A percentile compares a stretch with the other conserved stretches of the same genome.
Conservation (phyloP, 2,113 vertebrate species). For the Ginglymostoma cirratum region DNA sequence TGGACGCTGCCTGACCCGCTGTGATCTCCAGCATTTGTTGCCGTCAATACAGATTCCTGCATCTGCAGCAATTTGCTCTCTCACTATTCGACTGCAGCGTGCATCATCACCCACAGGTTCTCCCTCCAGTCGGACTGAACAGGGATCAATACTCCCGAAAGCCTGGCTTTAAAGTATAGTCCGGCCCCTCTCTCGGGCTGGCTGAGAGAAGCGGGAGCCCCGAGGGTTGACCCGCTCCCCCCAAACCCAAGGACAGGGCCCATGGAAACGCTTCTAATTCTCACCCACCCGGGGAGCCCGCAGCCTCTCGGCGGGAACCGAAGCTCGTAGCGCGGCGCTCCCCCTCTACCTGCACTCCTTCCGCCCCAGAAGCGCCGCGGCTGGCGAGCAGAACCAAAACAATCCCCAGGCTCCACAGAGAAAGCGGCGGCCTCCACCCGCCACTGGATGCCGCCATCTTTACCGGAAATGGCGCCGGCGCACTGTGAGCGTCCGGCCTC, state of each 20-base stretch:
- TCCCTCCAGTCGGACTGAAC: not conserved
- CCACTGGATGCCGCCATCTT: slow-evolving; percentile 14
- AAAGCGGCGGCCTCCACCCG: not conserved
- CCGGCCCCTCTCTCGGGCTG: not conserved
- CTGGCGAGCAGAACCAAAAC: not conserved
- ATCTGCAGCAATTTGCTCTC: too few species aligned
- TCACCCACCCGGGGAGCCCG: too few species aligned
- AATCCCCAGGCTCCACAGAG: not conserved
- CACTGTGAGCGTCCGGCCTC: not conserved
- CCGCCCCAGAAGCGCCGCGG: not conserved
- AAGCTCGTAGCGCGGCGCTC: not conserved
- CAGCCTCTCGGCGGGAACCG: not conserved
- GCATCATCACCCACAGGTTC: not conserved
- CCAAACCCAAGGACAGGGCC: not conserved
- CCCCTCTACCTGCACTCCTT: not conserved
- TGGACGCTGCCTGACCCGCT: too few species aligned
- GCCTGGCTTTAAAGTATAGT: rapidly evolving
- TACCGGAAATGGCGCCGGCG: not conserved
- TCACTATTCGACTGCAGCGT: not conserved
- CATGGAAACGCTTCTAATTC: not conserved
- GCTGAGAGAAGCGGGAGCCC: not conserved
- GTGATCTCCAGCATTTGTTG: too few species aligned
- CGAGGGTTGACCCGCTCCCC: not conserved
- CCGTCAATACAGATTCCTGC: too few species aligned
- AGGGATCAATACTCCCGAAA: not conserved